Evolutionary conservation across 2,113 vertebrate genomes (phyloP).

Genomic region (Boleophthalmus pectinirostris): DNA sequence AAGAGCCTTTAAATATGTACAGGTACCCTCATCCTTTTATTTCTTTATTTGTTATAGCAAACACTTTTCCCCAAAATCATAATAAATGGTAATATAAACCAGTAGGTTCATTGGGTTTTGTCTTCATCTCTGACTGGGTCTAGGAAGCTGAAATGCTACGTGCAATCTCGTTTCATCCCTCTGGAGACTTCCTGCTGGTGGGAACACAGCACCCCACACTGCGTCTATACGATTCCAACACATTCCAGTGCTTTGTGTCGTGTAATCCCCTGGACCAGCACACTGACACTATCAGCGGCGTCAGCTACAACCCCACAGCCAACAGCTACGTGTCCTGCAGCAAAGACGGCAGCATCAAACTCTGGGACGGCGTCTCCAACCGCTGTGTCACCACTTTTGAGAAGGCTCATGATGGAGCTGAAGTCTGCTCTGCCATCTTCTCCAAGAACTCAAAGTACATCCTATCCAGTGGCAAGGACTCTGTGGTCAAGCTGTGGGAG

Average conservation of each 20-base stretch:
- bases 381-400: constrained; percentile 95
- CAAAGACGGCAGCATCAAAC: constrained; percentile 97
- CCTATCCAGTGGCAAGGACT: constrained; percentile 97
- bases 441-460: constrained; percentile 99
- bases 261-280: constrained; percentile 97
- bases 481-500: constrained; percentile 97
- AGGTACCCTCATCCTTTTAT: constrained; percentile 74
- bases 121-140: neutral
- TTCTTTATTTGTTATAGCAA: neutral
- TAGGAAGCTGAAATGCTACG: constrained; percentile 98
- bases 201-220: constrained; percentile 96
- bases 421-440: constrained; percentile 96
- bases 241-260: constrained; percentile 98
- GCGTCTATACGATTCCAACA: constrained; percentile 95
- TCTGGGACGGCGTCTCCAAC: constrained; percentile 97
- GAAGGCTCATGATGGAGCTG: constrained; percentile 93
- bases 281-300: constrained; percentile 93
- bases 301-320: constrained; percentile 90
- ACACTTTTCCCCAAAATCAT: neutral
- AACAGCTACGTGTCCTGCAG: constrained; percentile 96
- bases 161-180: constrained; percentile 96
- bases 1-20: constrained; percentile 98
- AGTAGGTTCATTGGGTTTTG: neutral
- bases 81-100: neutral
- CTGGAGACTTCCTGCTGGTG: constrained; percentile 94